Conservation (phyloP, 2,113 vertebrate species). For the Scytalopus superciliaris region DNA sequence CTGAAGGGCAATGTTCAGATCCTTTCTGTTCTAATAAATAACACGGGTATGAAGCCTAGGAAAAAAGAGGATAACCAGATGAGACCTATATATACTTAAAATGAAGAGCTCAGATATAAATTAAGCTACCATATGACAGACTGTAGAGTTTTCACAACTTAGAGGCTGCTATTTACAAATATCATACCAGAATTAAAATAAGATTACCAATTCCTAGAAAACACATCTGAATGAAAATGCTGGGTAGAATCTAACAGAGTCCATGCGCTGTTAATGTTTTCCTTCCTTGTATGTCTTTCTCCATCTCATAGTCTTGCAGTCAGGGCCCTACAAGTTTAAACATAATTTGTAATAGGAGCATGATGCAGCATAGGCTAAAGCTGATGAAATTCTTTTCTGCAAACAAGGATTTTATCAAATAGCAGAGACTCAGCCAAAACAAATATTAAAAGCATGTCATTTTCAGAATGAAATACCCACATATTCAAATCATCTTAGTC, state of each 20-base stretch:
- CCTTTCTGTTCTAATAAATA: slow-evolving; percentile 17
- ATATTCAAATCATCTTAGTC: not conserved
- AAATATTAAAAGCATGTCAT: not conserved
- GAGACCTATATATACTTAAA: not conserved
- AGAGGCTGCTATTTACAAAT: not conserved
- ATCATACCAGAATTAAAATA: not conserved
- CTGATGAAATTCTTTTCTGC: not conserved
- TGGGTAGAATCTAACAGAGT: not conserved
- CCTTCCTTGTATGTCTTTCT: not conserved
- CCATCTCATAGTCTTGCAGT: not conserved
- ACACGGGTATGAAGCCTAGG: not conserved
- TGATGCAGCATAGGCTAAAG: not conserved
- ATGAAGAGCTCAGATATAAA: not conserved
- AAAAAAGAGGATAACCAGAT: not conserved
- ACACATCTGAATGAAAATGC: not conserved
- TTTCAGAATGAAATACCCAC: not conserved
- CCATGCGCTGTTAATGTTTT: not conserved
- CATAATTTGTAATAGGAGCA: not conserved
- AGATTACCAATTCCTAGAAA: not conserved
- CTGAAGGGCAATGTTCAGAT: slow-evolving; percentile 2
- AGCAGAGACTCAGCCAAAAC: not conserved
- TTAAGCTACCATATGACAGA: not conserved
- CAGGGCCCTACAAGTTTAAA: not conserved
- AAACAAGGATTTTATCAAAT: not conserved
- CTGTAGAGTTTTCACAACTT: not conserved